Base-by-base conservation (phyloP, 2,888 invertebrate species). In the Coenonympha arcania region DNA sequence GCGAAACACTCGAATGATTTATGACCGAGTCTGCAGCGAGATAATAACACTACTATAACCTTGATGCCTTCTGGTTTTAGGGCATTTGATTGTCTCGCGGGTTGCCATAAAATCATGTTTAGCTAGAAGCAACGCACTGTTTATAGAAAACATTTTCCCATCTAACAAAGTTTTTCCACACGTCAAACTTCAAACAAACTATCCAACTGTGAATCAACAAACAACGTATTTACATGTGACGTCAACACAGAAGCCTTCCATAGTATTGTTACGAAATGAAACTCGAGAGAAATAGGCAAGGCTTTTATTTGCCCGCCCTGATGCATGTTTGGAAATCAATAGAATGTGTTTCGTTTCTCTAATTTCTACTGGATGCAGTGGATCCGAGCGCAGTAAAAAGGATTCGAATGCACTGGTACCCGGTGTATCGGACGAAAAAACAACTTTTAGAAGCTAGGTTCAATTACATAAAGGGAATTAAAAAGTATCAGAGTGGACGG, bases 261-360 rank as follows among this genome's bases (percentile, higher is more conserved):
- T 31, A 41, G 54, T 52, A 52, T 46, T 46, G 51, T 51, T 48
- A 51, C 54, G 40, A 34, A 52, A 46, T 49, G 42, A 40, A 52
- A 46, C 45, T 37, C 34, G 20, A 42, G 5, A 22, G 43, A 44
- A 52, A 48, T 41, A n/a, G 36, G 47, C 45, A 55, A 52, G 34
- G 49, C 46, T 49, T 55, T 55, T 52, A 24, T 41, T 46, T 42
- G 15, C 39, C 13, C 52, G 44, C 20, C 39, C 34, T 34, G 36
- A 31, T 34, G 40, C 34, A 46, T 49, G 55, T 55, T 50, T 49
- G 46, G 43, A 46, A 52, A 36, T 42, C 55, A 52, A 55, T 55
- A 50, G 52, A 55, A 47, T 55, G 48, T 55, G 49, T 52, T 50
- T 52, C 52, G 52, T 52, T 52, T 37, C 36, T 39, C 40, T 53